phyloP scores from a whole-genome alignment of 2,113 vertebrate genomes.

The Neomonachus schauinslandi region DNA sequence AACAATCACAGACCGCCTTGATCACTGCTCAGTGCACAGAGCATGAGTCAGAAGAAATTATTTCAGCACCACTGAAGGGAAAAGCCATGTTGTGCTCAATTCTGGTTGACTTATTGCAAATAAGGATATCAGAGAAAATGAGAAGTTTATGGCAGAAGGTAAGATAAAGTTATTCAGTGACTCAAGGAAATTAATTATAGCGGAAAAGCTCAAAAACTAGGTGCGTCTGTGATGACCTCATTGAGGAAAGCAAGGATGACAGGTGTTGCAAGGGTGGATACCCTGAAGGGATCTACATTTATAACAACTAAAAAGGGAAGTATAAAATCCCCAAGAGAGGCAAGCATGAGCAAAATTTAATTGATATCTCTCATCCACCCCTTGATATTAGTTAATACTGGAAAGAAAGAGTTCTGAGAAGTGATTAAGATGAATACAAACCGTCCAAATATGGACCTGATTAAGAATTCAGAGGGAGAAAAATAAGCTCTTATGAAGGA shows the following conservation, averaged over 20 bases:
- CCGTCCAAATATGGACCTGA: not conserved
- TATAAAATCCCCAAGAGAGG: not conserved
- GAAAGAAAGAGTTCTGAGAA: not conserved
- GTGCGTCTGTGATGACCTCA: not conserved
- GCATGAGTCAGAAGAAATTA: not conserved
- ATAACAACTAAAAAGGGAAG: not conserved
- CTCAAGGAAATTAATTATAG: constrained; percentile 55
- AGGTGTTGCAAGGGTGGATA: not conserved
- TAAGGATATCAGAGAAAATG: constrained; percentile 59
- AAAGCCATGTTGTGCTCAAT: not conserved
- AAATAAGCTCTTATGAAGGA: not conserved
- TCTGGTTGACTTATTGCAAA: constrained; percentile 51
- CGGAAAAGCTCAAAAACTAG: constrained; percentile 37
- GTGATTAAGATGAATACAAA: not conserved
- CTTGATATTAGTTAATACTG: constrained; percentile 22
- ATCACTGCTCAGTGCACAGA: not conserved
- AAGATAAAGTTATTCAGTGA: constrained; percentile 56
- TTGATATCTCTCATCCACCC: not conserved
- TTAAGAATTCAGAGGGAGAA: not conserved
- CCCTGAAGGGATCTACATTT: not conserved
- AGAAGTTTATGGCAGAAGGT: constrained; percentile 27
- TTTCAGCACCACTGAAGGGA: not conserved
- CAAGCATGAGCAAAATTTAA: not conserved
- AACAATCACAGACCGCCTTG: not conserved
- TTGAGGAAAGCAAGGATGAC: not conserved